Conservation (phyloP, 1,140 invertebrate genomes). For the Papilio glaucus region DNA sequence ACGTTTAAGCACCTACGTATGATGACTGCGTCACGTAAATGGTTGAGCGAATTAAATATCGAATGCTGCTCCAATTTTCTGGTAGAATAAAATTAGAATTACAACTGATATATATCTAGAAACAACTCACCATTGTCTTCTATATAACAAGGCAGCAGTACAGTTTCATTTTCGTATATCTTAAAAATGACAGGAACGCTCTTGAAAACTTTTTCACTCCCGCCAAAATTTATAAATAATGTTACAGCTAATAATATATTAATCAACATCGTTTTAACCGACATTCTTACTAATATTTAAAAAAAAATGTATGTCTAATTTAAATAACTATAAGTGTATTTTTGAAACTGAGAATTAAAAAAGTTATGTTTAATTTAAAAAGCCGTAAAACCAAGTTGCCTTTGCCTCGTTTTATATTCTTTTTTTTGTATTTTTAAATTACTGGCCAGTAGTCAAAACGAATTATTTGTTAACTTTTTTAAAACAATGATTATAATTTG, state of each 20-base stretch:
- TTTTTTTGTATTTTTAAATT: slow-evolving; percentile 3
- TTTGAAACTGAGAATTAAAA: background rate
- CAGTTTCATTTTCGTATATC: slow-evolving; percentile 88
- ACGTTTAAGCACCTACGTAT: too few relatives aligned
- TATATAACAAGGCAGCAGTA: slow-evolving; percentile 88
- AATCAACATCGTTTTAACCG: background rate
- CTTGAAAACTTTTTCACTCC: slow-evolving; percentile 71
- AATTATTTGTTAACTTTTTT: too few relatives aligned
- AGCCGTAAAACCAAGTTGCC: background rate
- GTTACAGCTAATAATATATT: slow-evolving; percentile 24
- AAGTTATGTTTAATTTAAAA: background rate
- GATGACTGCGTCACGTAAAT: too few relatives aligned
- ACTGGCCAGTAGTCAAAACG: background rate
- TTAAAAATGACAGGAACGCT: slow-evolving; percentile 89
- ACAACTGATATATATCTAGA: too few relatives aligned
- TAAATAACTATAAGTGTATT: background rate
- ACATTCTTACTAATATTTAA: too few relatives aligned
- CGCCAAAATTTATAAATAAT: slow-evolving; percentile 33
- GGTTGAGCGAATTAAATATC: too few relatives aligned
- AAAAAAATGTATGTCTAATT: background rate
- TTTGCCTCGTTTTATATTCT: slow-evolving; percentile 13
- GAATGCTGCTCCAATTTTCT: too few relatives aligned
- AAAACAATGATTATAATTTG: too few relatives aligned
- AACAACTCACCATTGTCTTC: slow-evolving; percentile 68
- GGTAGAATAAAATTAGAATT: too few relatives aligned